These are phyloP conservation scores for Aspidiotus destructor DNA, from an alignment of 2,888 invertebrate genomes.

Conservation along the genomic window DNA sequence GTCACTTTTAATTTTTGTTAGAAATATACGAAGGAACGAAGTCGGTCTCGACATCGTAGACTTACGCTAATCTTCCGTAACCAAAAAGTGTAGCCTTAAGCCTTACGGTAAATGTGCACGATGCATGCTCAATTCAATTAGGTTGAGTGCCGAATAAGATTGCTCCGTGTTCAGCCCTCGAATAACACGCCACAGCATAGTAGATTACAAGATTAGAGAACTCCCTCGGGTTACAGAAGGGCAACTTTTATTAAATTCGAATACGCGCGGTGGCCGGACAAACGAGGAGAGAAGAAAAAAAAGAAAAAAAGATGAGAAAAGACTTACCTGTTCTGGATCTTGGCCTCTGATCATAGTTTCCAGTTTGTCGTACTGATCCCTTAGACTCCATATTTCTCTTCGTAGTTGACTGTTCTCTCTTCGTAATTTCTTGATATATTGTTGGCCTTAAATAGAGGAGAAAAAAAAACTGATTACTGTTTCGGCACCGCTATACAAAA, in stretches of 20 bases:
- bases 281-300: too few relatives aligned
- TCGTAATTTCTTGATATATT: conserved; percentile 77
- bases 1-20: too few relatives aligned
- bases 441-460: conserved; percentile 58
- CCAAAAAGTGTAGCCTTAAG: too few relatives aligned
- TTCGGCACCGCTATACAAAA: background rate
- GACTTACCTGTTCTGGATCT: conserved; percentile 40
- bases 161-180: background rate
- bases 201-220: background rate
- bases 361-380: conserved; percentile 79
- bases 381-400: conserved; percentile 73
- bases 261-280: too few relatives aligned
- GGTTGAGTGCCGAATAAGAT: background rate
- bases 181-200: background rate
- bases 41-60: too few relatives aligned
- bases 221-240: background rate
- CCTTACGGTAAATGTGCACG: too few relatives aligned
- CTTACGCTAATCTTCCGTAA: too few relatives aligned
- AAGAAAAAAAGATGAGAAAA: too few relatives aligned
- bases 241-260: background rate
- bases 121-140: background rate
- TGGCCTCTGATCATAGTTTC: conserved; percentile 60
- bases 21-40: too few relatives aligned
- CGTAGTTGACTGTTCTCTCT: conserved; percentile 79
- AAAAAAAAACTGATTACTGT: background rate